Base-by-base conservation (phyloP, 2,797 vertebrate species). In the Xenentodon cancila region DNA sequence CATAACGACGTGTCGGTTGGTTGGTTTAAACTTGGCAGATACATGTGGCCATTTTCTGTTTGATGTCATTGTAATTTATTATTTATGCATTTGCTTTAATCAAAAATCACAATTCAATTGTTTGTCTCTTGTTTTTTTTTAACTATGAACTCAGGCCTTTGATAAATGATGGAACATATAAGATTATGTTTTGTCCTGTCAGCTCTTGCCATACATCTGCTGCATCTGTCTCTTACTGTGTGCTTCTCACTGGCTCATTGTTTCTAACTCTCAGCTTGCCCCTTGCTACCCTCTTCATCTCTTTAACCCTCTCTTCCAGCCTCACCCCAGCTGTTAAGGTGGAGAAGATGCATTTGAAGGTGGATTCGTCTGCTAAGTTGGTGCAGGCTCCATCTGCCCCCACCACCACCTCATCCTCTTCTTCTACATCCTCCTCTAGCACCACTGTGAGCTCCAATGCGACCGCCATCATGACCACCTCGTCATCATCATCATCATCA, bases 321-420 rank as follows among this genome's bases (percentile, higher is more conserved):
- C 94, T 96, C 93, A 95, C 93, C 53, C 94, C 96, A 75, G 95
- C 96, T 88, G 94, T 97, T 91, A 98, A 96, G 93, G 93, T 97
- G 93, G 97, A 99, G 89, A 99, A 98, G 93, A 95, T 97, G 78
- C 96, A 95, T 77, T 84, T 89, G 79, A 98, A 96, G 93, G 92
- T 94, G 88, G 98, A 99, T 86, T 90, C 92, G 84, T 92, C 95
- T 84, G 90, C 95, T 89, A 98, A 95, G 87, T 93, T 93, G 82
- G 89, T 88, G 89, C 94, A 94, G 93, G 93, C 93, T 59, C 91
- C 95, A 60, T 92, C 95, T 79, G 87, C 94, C 89, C 95, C 95
- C 80, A 92, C 94, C 79, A 82, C 83, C 82, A 77, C 90, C 69
- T 85, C 87, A 69, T 85, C 90, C 69, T 88, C 87, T 62, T 90